Evolutionary conservation across 30 jellyfish, hydroid and myxozoan species (phyloP), one percentile per base, ranked within the genome.

Genomic region (Pseudorhiza aurosa): DNA sequence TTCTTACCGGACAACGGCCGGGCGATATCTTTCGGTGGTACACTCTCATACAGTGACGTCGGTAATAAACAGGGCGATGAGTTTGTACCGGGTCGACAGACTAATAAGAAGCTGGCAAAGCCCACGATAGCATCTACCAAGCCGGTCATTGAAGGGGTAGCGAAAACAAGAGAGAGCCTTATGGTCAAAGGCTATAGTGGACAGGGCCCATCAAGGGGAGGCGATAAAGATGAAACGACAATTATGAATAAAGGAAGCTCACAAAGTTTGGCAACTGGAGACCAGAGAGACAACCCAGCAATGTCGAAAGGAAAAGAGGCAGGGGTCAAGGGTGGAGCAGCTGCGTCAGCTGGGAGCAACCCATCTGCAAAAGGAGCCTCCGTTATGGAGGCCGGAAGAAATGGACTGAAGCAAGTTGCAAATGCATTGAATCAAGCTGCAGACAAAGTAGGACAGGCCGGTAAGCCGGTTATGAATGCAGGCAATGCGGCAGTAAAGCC

Each of bases 21-120:
- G 29, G 89, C 96, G 8, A 76, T 87, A 19, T 87, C 96, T 46
- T 87, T 87, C 57, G 96, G 96, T 15, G 96, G 96, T 7, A 87
- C 85, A 0, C 21, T 84, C 60, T 84, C 95, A 11, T 63, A 57
- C 64, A 84, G 87, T 45, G 95, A 84, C 50, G 88, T 84, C 17
- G 95, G 95, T 14, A 84, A 84, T 51, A 63, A 73, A 27, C 65
- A 49, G 31, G 42, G 10, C 29, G 87, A 73, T 0, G 84, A 75
- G 19, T 72, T 84, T 71, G 81, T 88, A 4, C 82, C 72, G 31
- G 63, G 82, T 43, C 58, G 49, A 31, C 72, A 84, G 39, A 17
- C 63, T 17, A 64, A 50, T 28, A 43, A 43, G 69, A 84, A 83
- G 27, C 68, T 19, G 28, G 37, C 80, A 27, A 32, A 74, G 39